phyloP scores from a whole-genome alignment of 2,888 invertebrate species.

The Meiosimyza platycephala region DNA sequence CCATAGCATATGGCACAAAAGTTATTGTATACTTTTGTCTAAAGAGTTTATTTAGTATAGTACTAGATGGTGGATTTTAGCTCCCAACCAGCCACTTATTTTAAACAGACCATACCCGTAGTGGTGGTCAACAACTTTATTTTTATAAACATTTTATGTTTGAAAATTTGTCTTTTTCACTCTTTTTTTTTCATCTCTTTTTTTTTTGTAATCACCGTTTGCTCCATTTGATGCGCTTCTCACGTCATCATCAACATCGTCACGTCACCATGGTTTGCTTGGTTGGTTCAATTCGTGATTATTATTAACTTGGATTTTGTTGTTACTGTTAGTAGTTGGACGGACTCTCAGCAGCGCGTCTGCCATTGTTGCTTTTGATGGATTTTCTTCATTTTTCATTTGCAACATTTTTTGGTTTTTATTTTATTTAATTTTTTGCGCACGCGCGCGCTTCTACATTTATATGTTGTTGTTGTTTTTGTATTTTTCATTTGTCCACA shows the following conservation, averaged over 20 bases:
- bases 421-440: conserved; percentile 5
- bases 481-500: neutral
- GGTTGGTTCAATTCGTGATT: conserved; percentile 2
- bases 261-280: conserved; percentile 13
- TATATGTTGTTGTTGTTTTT: too few species aligned
- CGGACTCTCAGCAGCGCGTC: neutral
- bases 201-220: neutral
- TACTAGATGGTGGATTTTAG: too few species aligned
- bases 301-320: conserved; percentile 17
- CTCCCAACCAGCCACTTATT: too few species aligned
- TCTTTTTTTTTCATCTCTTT: neutral
- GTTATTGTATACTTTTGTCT: too few species aligned
- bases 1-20: too few species aligned
- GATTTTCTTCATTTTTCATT: conserved; percentile 21
- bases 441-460: conserved; percentile 15
- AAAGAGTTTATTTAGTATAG: too few species aligned
- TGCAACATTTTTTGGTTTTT: neutral
- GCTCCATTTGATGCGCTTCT: conserved; percentile 14
- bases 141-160: neutral
- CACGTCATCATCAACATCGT: conserved; percentile 14
- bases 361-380: conserved; percentile 6
- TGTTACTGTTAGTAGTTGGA: conserved; percentile 2
- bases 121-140: too few species aligned
- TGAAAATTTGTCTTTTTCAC: neutral
- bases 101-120: too few species aligned